Evolutionary conservation across 2,113 vertebrate species (phyloP).

Genomic region (Vulpes lagopus): DNA sequence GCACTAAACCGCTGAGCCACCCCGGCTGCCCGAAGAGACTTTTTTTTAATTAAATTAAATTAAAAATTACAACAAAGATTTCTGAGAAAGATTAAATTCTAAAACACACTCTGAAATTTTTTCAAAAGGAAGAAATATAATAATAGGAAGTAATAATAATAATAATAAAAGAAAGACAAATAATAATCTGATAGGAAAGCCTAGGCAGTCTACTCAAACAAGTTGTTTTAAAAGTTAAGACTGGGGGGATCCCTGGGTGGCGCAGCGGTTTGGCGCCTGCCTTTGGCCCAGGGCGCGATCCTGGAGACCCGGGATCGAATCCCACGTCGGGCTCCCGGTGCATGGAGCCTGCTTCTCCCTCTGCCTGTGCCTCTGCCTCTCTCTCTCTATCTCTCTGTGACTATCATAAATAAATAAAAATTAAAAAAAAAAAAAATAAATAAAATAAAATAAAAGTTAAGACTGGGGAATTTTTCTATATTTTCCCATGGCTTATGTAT

Average conservation of each 20-base stretch:
- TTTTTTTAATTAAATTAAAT: neutral
- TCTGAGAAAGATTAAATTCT: neutral
- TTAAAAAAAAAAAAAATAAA: too few relatives aligned
- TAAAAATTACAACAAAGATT: neutral
- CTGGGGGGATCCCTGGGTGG: too few relatives aligned
- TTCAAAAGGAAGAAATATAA: slow-evolving; percentile 41
- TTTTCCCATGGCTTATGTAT: neutral
- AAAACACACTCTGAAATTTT: neutral
- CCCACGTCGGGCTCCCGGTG: too few relatives aligned
- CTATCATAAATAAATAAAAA: too few relatives aligned
- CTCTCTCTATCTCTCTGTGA: too few relatives aligned
- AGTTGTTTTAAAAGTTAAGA: slow-evolving; percentile 35
- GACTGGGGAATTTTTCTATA: neutral
- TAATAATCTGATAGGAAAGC: neutral
- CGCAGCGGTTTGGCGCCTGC: too few relatives aligned
- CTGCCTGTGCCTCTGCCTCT: too few relatives aligned
- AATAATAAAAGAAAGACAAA: slow-evolving; percentile 20
- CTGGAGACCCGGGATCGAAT: too few relatives aligned
- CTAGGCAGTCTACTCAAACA: neutral
- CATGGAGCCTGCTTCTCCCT: too few relatives aligned
- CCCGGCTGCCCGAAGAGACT: neutral
- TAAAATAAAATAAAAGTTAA: slow-evolving; percentile 46
- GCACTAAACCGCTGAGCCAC: too few relatives aligned
- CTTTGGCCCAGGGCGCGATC: too few relatives aligned
- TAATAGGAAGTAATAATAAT: neutral